These are phyloP conservation scores for Amblyopsis hoosieri DNA, from an alignment of 2,797 vertebrate genomes.

Conservation along the genomic window DNA sequence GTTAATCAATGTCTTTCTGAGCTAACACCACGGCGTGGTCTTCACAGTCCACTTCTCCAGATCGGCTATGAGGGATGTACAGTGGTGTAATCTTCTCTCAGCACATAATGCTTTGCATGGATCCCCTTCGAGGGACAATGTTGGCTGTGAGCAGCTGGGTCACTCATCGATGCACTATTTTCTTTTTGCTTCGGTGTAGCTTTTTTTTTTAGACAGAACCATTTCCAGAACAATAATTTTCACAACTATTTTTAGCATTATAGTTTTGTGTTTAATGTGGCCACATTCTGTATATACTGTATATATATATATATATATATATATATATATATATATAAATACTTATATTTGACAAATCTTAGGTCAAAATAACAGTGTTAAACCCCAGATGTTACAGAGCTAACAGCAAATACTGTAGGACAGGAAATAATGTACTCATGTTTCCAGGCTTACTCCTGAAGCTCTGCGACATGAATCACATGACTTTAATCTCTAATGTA, in stretches of 20 bases:
- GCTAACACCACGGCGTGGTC: slow-evolving; percentile 71
- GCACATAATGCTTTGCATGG: slow-evolving; percentile 63
- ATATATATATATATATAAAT: too few species aligned
- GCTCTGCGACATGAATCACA: slow-evolving; percentile 50
- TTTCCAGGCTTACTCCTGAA: slow-evolving; percentile 44
- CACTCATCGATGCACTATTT: slow-evolving; percentile 56
- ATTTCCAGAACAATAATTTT: too few species aligned
- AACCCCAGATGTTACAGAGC: too few species aligned
- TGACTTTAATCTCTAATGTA: slow-evolving; percentile 61
- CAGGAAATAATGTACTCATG: slow-evolving; percentile 43
- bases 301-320: too few species aligned
- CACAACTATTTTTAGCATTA: slow-evolving; percentile 3
- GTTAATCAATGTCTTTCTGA: slow-evolving; percentile 82
- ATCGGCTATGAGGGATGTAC: slow-evolving; percentile 71
- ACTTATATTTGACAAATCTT: too few species aligned
- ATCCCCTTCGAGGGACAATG: slow-evolving; percentile 48
- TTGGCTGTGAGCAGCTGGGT: slow-evolving; percentile 53
- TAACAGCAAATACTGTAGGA: slow-evolving; percentile 22
- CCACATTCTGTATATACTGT: background rate
- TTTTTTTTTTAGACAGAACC: slow-evolving; percentile 22
- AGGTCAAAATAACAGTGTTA: too few species aligned
- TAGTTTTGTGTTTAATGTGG: background rate
- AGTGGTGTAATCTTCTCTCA: slow-evolving; percentile 73
- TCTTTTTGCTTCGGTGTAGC: slow-evolving; percentile 37
- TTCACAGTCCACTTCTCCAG: slow-evolving; percentile 64